A percentile compares a stretch with the other conserved stretches of the same genome.
phyloP scores from a whole-genome alignment of 2,888 invertebrate species.

The Chloroclysta siterata region DNA sequence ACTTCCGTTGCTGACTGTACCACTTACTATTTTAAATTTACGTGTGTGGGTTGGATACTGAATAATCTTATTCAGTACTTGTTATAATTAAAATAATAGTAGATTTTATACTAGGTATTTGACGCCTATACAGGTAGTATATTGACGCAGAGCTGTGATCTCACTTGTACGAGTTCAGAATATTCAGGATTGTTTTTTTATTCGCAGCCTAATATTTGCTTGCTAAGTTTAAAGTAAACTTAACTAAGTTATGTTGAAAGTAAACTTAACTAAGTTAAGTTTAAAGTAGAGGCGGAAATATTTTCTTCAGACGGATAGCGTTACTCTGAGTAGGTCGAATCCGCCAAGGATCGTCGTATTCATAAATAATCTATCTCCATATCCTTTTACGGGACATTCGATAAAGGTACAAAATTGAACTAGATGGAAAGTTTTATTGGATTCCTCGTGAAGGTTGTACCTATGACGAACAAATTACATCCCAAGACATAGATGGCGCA shows the following conservation, averaged over 20 bases:
- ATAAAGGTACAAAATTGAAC: conserved; percentile 35
- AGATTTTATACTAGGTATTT: too few relatives aligned
- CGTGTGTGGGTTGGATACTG: not conserved
- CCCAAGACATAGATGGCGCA: conserved; percentile 20
- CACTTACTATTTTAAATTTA: not conserved
- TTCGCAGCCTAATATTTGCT: too few relatives aligned
- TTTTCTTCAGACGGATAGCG: too few relatives aligned
- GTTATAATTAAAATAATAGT: too few relatives aligned
- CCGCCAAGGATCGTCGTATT: conserved; percentile 23
- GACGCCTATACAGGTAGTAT: conserved; percentile 1
- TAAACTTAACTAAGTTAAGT: too few relatives aligned
- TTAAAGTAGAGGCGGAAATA: too few relatives aligned
- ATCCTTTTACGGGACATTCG: conserved; percentile 34
- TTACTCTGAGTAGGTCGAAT: too few relatives aligned
- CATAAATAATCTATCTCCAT: conserved; percentile 40
- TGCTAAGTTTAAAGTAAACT: too few relatives aligned
- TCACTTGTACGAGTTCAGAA: not conserved
- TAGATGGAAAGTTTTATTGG: conserved; percentile 35
- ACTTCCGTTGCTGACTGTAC: too few relatives aligned
- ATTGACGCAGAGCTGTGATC: conserved; percentile 4
- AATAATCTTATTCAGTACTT: too few relatives aligned
- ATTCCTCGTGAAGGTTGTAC: conserved; percentile 34
- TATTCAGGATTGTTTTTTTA: too few relatives aligned
- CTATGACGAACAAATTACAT: conserved; percentile 28
- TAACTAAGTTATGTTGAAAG: too few relatives aligned